phyloP scores from a whole-genome alignment of 2,113 vertebrate genomes.

The Ia io region DNA sequence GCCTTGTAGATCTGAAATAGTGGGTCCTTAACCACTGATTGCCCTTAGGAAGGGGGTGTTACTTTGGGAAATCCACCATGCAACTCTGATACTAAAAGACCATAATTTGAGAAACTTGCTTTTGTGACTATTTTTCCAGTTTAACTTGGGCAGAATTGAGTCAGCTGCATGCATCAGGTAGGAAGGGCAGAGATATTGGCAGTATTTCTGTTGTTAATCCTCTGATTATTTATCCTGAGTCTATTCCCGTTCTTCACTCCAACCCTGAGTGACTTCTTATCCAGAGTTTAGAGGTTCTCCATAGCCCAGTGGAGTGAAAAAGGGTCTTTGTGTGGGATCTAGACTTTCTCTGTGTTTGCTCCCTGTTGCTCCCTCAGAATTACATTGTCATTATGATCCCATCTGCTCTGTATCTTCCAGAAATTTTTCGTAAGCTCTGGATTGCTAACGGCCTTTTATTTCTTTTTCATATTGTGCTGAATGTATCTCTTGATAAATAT shows the following conservation, averaged over 20 bases:
- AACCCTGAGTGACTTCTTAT: neutral
- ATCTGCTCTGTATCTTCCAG: neutral
- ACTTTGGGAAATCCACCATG: neutral
- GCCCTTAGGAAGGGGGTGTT: too few species aligned
- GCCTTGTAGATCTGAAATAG: neutral
- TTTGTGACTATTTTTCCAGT: neutral
- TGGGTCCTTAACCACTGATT: neutral
- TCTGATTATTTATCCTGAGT: neutral
- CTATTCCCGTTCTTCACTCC: neutral
- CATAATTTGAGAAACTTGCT: neutral
- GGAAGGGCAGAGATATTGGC: neutral
- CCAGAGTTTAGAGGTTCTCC: neutral
- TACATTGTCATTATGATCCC: neutral
- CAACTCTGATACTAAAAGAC: neutral
- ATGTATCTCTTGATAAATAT: neutral
- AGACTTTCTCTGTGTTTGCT: neutral
- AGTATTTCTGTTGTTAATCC: neutral
- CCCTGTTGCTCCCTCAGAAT: neutral
- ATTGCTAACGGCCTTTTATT: neutral
- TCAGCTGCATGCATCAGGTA: neutral
- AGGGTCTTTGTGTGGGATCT: fast-evolving
- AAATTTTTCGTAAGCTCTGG: neutral
- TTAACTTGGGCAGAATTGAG: neutral
- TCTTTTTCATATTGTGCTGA: neutral
- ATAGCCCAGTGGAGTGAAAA: neutral